Conservation (phyloP, 1,140 invertebrate genomes). For the Nomia melanderi region DNA sequence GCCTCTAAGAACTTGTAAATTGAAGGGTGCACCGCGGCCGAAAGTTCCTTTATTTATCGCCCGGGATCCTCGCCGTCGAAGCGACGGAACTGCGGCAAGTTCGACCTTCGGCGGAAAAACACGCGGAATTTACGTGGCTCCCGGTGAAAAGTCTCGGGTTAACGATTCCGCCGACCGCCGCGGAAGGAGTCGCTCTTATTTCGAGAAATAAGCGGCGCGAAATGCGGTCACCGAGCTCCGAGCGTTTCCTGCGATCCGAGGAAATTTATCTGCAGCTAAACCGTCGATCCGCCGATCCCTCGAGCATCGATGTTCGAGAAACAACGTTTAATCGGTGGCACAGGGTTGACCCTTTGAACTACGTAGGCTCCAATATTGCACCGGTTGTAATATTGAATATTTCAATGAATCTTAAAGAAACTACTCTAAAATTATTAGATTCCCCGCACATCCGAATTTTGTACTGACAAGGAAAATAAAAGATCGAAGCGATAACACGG, state of each 20-base stretch:
- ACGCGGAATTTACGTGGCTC: constrained; percentile 26
- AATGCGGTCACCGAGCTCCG: background rate
- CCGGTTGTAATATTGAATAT: no score
- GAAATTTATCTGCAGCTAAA: background rate
- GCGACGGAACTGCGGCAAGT: constrained; percentile 20
- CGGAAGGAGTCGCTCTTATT: background rate
- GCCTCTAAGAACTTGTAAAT: constrained; percentile 46
- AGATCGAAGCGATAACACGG: no score
- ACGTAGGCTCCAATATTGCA: no score
- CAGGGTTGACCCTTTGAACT: no score
- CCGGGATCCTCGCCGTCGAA: constrained; percentile 19
- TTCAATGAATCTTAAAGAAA: no score
- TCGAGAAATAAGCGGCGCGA: background rate
- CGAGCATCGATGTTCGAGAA: no score
- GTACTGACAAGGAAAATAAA: no score
- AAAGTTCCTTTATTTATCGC: constrained; percentile 24
- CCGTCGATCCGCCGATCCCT: no score
- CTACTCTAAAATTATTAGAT: no score
- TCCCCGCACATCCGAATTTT: no score
- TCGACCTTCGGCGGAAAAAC: constrained; percentile 10
- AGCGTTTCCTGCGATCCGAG: background rate
- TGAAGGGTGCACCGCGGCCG: constrained; percentile 10
- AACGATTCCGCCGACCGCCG: background rate
- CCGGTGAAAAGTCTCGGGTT: constrained; percentile 10
- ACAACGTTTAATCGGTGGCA: no score